These are phyloP conservation scores for Barypeithes pellucidus DNA, from an alignment of 2,888 invertebrate species.

Conservation along the genomic window DNA sequence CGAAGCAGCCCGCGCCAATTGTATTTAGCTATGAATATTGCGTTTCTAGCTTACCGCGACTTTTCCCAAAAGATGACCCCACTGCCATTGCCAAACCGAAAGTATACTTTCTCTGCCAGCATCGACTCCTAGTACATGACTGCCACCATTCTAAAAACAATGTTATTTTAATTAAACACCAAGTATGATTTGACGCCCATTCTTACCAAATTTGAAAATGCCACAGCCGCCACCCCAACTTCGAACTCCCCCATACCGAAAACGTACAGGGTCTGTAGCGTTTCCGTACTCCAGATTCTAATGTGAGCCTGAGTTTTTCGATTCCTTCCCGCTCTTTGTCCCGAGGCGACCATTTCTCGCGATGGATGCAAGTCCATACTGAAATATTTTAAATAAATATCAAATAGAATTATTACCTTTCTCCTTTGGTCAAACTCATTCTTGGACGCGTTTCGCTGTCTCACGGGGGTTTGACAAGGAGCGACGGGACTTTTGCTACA, in stretches of 20 bases:
- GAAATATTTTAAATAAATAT: no score
- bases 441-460: no score
- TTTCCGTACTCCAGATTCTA: conserved; percentile 93
- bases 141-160: conserved; percentile 85
- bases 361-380: conserved; percentile 93
- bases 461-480: no score
- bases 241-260: conserved; percentile 94
- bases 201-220: conserved; percentile 88
- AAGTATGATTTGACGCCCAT: background rate
- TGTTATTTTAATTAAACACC: background rate
- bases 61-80: conserved; percentile 93
- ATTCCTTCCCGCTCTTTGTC: conserved; percentile 88
- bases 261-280: conserved; percentile 89
- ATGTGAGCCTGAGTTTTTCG: conserved; percentile 91
- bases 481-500: no score
- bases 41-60: conserved; percentile 95
- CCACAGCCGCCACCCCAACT: conserved; percentile 89
- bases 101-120: conserved; percentile 91
- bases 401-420: no score
- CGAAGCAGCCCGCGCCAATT: no score
- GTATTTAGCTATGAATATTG: no score
- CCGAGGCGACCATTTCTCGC: conserved; percentile 90
- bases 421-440: no score
- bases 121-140: conserved; percentile 91
- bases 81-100: conserved; percentile 97